These are phyloP conservation scores for Phasia obesa DNA, from an alignment of 2,888 invertebrate genomes.

Conservation along the genomic window DNA sequence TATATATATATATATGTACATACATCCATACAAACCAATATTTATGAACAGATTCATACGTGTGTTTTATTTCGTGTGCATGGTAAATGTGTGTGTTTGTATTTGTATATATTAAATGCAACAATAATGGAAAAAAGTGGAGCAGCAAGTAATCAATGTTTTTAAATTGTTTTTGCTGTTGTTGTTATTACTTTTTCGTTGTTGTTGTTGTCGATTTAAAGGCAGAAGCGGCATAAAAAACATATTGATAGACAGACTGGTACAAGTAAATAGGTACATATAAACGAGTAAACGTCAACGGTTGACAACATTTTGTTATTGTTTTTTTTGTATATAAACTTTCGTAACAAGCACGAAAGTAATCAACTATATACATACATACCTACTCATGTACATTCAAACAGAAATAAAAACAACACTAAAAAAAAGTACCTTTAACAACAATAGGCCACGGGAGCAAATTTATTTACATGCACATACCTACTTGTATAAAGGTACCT, in stretches of 20 bases:
- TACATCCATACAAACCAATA: conserved; percentile 22
- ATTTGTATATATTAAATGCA: conserved; percentile 41
- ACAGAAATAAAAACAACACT: not conserved
- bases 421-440: conserved; percentile 10
- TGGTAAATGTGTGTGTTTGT: not conserved
- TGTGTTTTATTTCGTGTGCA: conserved; percentile 27
- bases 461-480: conserved; percentile 7
- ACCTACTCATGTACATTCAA: not conserved
- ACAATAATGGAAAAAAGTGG: conserved; percentile 63
- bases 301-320: conserved; percentile 59
- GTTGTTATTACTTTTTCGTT: conserved; percentile 2
- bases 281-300: conserved; percentile 58
- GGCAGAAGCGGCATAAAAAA: conserved; percentile 61
- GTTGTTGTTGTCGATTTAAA: conserved; percentile 41
- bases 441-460: conserved; percentile 26
- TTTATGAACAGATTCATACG: conserved; percentile 18
- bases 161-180: conserved; percentile 42
- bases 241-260: conserved; percentile 40
- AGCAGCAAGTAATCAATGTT: conserved; percentile 69
- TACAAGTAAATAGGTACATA: conserved; percentile 25
- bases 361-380: conserved; percentile 28
- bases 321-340: conserved; percentile 23
- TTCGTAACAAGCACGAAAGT: conserved; percentile 54
- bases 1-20: too few relatives aligned
- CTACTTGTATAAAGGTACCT: not conserved